Conservation (phyloP, 1,140 invertebrate species). For the Globodera rostochiensis region DNA sequence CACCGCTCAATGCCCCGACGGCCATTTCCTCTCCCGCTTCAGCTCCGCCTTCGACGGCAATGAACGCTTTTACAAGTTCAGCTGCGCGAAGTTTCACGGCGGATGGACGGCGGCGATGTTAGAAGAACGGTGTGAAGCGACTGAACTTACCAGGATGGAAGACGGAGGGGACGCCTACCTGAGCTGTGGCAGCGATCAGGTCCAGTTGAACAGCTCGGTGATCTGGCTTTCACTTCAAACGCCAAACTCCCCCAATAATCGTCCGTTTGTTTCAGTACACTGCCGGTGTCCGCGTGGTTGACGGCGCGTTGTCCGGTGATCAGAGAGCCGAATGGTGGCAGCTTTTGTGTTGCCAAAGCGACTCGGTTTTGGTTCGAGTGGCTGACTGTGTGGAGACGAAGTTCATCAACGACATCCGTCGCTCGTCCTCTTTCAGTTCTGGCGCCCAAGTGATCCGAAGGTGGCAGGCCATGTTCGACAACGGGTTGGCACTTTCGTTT, state of each 20-base stretch:
- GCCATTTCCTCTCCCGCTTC: conserved; percentile 52
- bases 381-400: conserved; percentile 57
- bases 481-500: conserved; percentile 42
- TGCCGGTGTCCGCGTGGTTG: conserved; percentile 58
- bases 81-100: conserved; percentile 41
- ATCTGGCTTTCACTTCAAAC: no score
- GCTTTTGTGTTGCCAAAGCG: conserved; percentile 52
- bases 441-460: conserved; percentile 52
- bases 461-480: conserved; percentile 56
- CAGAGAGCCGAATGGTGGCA: conserved; percentile 52
- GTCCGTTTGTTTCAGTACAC: conserved; percentile 50
- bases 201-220: not conserved
- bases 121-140: conserved; percentile 54
- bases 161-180: conserved; percentile 56
- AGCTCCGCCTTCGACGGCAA: conserved; percentile 56
- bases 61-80: conserved; percentile 60
- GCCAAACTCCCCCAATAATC: no score
- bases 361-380: conserved; percentile 40
- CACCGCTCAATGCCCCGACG: conserved; percentile 58
- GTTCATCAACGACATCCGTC: conserved; percentile 57
- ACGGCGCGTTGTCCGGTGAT: conserved; percentile 26
- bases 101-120: conserved; percentile 41
- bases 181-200: conserved; percentile 56
- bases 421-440: conserved; percentile 54
- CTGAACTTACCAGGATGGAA: conserved; percentile 55